A percentile compares a stretch with the other conserved stretches of the same genome.
phyloP scores from a whole-genome alignment of 2,797 vertebrate genomes.

The Gallinago nigripennis region DNA sequence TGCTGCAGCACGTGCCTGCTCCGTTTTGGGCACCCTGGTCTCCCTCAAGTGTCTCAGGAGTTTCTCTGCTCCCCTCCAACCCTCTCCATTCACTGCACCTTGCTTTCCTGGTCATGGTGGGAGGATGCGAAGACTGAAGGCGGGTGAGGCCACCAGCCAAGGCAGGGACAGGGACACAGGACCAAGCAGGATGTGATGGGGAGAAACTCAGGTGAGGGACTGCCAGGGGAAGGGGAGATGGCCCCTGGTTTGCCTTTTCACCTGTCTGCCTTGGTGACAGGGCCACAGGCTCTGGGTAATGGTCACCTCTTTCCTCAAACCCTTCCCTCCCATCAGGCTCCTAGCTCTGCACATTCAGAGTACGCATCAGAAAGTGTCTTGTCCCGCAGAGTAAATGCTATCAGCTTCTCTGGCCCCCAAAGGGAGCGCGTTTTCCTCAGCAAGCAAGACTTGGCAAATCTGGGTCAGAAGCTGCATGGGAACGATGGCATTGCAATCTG shows the following conservation, averaged over 20 bases:
- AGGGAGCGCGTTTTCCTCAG: neutral
- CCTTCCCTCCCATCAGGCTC: neutral
- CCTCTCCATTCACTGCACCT: neutral
- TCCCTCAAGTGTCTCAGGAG: neutral
- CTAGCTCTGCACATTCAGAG: neutral
- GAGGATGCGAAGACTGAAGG: neutral
- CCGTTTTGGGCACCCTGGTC: neutral
- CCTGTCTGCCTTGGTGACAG: neutral
- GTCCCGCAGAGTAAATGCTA: neutral
- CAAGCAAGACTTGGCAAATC: neutral
- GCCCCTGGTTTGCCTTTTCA: neutral
- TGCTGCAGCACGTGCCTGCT: accelerated
- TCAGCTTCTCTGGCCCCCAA: neutral
- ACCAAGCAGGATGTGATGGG: accelerated
- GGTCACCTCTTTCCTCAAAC: neutral
- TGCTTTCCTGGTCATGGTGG: accelerated
- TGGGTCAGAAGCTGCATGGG: neutral
- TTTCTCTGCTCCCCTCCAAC: neutral
- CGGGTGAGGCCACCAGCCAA: neutral
- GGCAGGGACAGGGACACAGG: neutral
- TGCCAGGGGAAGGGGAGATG: neutral
- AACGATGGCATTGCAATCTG: neutral
- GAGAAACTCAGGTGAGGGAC: neutral
- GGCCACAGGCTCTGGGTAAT: neutral
- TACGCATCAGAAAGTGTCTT: neutral